Evolutionary conservation across 2,888 invertebrate genomes (phyloP).

Genomic region (Leucoma salicis): DNA sequence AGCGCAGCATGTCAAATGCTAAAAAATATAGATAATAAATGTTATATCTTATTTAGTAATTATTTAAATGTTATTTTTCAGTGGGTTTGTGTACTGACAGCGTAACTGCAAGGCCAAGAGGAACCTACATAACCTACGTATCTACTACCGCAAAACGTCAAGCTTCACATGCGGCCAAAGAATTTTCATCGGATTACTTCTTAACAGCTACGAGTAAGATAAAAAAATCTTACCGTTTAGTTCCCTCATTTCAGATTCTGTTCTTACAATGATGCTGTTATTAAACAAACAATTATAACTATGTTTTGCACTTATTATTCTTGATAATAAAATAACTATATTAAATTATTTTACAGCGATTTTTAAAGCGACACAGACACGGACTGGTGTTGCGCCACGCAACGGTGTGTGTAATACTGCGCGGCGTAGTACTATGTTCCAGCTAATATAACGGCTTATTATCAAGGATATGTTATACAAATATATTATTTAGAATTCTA

Average conservation of each 20-base stretch:
- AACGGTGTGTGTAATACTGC: constrained; percentile 32
- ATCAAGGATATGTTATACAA: constrained; percentile 12
- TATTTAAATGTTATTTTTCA: no score
- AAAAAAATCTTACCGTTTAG: constrained; percentile 4
- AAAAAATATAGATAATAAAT: no score
- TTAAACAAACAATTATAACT: background rate
- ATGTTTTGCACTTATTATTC: background rate
- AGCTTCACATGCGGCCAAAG: no score
- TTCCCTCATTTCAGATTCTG: background rate
- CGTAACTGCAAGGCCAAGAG: no score
- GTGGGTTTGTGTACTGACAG: no score
- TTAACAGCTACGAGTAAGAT: no score
- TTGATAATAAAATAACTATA: background rate
- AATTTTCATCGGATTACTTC: no score
- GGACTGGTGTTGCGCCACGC: constrained; percentile 1
- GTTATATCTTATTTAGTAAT: no score
- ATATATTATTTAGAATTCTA: constrained; percentile 1
- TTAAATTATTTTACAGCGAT: background rate
- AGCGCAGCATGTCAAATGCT: no score
- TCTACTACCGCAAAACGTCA: no score
- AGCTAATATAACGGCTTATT: constrained; percentile 32
- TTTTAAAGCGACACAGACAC: no score
- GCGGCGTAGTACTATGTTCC: constrained; percentile 20
- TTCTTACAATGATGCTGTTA: background rate
- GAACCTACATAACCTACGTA: no score